phyloP scores from a whole-genome alignment of 2,888 invertebrate genomes.

The Morpho helenor region DNA sequence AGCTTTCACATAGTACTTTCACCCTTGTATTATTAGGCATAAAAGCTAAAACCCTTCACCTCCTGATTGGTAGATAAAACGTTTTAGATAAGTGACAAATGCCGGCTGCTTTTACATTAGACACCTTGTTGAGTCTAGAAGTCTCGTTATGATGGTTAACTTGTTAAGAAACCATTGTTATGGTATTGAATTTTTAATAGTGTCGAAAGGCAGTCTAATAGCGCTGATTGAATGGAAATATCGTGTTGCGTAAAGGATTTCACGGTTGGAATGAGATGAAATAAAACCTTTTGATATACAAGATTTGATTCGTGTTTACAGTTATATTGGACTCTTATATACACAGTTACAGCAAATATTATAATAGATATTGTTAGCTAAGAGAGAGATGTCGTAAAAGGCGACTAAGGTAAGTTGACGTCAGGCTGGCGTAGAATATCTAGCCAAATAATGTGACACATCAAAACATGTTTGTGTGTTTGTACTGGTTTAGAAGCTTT shows the following conservation, averaged over 20 bases:
- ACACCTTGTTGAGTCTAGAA: constrained; percentile 70
- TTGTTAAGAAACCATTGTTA: constrained; percentile 37
- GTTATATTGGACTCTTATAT: not conserved
- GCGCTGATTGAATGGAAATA: constrained; percentile 4
- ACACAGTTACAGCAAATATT: too few relatives aligned
- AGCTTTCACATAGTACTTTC: constrained; percentile 1
- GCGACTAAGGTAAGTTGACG: too few relatives aligned
- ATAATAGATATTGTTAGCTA: too few relatives aligned
- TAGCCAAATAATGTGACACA: too few relatives aligned
- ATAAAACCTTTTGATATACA: constrained; percentile 9
- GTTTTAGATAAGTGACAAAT: constrained; percentile 1
- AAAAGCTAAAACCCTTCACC: constrained; percentile 1
- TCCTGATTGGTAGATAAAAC: not conserved
- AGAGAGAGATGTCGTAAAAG: too few relatives aligned
- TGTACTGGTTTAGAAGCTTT: too few relatives aligned
- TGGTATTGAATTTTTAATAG: constrained; percentile 24
- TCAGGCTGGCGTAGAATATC: too few relatives aligned
- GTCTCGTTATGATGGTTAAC: constrained; percentile 45
- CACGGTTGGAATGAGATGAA: constrained; percentile 14
- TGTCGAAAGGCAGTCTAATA: constrained; percentile 23
- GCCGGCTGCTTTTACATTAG: constrained; percentile 48
- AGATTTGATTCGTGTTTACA: not conserved
- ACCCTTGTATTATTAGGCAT: not conserved
- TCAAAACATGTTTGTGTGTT: too few relatives aligned
- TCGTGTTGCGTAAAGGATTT: constrained; percentile 15